Evolutionary conservation across 2,888 invertebrate genomes (phyloP).

Genomic region (Tetheella fluctuosa): DNA sequence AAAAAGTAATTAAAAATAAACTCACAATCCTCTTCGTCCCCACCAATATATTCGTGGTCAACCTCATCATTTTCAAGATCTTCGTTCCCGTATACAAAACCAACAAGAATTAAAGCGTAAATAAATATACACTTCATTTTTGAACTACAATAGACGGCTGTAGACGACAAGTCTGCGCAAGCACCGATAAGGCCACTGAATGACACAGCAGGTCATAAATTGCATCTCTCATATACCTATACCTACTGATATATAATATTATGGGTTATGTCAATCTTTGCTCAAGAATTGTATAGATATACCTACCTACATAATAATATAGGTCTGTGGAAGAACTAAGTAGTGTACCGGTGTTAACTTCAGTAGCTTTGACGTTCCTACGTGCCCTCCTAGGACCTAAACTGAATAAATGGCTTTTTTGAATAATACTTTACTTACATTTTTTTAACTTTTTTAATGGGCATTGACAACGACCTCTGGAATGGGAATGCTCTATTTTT

Average conservation of each 20-base stretch:
- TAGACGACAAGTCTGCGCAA: background rate
- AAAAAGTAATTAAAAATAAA: background rate
- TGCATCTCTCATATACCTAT: background rate
- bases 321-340: too few species aligned
- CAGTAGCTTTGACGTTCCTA: too few species aligned
- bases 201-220: background rate
- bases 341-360: too few species aligned
- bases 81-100: background rate
- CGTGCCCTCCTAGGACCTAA: too few species aligned
- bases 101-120: background rate
- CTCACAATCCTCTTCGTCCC: background rate
- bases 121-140: constrained; percentile 9
- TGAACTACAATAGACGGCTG: background rate
- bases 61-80: background rate
- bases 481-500: too few species aligned
- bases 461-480: too few species aligned
- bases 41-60: background rate
- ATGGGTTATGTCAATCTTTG: background rate
- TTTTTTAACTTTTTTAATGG: too few species aligned
- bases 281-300: too few species aligned
- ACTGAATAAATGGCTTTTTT: too few species aligned
- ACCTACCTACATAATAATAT: too few species aligned
- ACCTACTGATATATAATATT: too few species aligned
- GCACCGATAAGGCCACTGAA: background rate
- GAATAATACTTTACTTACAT: too few species aligned